Evolutionary conservation across 2,113 vertebrate species (phyloP), one percentile per base, ranked within the genome.

Genomic region (Rhegmatorhina hoffmannsi): DNA sequence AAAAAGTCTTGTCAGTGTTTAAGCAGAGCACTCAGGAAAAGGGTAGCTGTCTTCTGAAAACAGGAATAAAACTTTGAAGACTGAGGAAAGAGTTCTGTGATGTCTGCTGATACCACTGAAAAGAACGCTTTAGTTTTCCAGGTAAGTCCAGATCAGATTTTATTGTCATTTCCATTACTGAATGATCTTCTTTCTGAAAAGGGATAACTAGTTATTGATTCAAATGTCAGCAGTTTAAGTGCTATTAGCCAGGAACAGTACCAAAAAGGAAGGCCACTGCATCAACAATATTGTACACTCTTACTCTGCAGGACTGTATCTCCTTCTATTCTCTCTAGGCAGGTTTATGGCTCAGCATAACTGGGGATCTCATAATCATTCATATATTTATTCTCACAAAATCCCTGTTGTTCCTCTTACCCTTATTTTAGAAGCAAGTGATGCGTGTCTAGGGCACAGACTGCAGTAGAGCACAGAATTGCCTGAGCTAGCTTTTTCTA

Each of bases 141-240:
- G 44, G 89, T 17, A n/a, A 93, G 33, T 92, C 67, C 78, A 84
- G 60, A 77, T 91, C 62, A 62, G 68, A 49, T 81, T 91, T 80
- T 56, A 76, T 93, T 94, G 93, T 80, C 89, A 84, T 95, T 95
- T 96, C 92, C 92, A 83, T 94, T 93, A 86, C 67, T 17, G 2
- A 97, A 91, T 84, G 17, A 68, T 92, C 77, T 92, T 63, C 55
- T 53, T 94, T 93, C 82, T 91, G 83, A 90, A 94, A 86, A 90
- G 16, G 64, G 68, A 78, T 84, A 94, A 95, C 78, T 92, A 83
- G 89, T 58, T 96, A 96, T 96, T 92, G 94, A 96, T 94, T 96
- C 75, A 58, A 88, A 75, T 73, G 86, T 94, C 93, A 92, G 78
- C 92, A 92, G 64, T 64, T 92, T 95, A 94, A 84, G 84, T 86